phyloP scores from a whole-genome alignment of 2,797 vertebrate species.

The Margarornis squamiger region DNA sequence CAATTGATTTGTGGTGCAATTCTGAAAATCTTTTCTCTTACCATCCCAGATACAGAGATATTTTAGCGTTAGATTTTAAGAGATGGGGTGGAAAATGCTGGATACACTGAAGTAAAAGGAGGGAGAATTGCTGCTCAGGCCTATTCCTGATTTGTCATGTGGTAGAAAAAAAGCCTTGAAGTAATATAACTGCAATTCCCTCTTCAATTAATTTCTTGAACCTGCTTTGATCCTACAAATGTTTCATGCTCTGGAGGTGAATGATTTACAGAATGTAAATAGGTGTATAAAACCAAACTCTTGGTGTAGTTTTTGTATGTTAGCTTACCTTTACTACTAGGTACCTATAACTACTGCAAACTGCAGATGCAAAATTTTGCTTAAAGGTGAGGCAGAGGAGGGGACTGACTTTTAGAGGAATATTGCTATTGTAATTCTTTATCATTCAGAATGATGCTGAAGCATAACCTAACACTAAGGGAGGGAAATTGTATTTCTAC shows the following conservation, averaged over 20 bases:
- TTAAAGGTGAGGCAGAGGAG: background rate
- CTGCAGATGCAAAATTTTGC: background rate
- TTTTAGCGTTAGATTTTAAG: background rate
- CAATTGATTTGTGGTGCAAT: background rate
- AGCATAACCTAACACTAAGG: background rate
- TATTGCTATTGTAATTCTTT: conserved; percentile 2
- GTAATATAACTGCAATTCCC: background rate
- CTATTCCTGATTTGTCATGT: background rate
- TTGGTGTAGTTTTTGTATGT: background rate
- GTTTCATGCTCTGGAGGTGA: background rate
- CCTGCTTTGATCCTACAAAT: background rate
- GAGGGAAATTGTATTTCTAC: background rate
- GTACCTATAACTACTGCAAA: background rate
- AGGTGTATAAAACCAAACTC: background rate
- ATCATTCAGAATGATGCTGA: background rate
- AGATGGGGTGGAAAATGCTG: background rate
- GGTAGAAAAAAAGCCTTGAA: background rate
- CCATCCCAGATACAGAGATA: background rate
- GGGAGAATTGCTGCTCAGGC: background rate
- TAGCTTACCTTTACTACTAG: background rate
- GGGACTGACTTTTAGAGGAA: background rate
- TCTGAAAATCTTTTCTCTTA: background rate
- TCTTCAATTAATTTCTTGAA: background rate
- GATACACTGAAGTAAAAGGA: background rate
- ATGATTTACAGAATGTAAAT: background rate